Conservation (phyloP, 2,888 invertebrate genomes). For the Chalcis sispes region DNA sequence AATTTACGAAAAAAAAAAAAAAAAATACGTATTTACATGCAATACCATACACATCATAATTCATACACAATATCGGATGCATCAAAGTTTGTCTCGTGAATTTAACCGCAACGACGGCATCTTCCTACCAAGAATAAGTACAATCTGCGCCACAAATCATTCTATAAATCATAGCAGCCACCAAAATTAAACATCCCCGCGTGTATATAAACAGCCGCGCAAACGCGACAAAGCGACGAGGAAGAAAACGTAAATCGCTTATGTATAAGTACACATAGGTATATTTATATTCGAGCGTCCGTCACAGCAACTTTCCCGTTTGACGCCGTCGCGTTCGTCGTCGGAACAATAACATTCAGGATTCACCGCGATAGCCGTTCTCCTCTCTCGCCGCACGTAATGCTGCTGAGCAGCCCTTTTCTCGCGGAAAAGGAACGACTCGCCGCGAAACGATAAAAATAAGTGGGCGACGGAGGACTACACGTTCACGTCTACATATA, state of each 20-base stretch:
- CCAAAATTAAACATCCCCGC: conserved; percentile 27
- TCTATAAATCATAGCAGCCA: conserved; percentile 33
- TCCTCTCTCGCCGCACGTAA: background rate
- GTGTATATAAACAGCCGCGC: background rate
- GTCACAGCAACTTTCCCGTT: background rate
- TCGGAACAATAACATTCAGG: conserved; percentile 4
- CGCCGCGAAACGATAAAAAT: background rate
- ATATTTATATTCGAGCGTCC: background rate
- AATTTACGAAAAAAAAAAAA: too few relatives aligned
- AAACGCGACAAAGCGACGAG: too few relatives aligned
- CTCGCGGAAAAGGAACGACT: background rate
- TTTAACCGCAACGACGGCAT: conserved; percentile 2
- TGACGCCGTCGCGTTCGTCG: conserved; percentile 7
- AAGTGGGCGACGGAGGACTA: background rate
- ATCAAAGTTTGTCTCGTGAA: conserved; percentile 7
- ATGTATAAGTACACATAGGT: too few relatives aligned
- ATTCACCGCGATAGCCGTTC: background rate
- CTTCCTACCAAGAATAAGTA: background rate
- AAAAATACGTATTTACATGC: too few relatives aligned
- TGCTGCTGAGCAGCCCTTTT: too few relatives aligned
- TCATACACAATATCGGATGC: conserved; percentile 1
- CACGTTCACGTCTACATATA: too few relatives aligned
- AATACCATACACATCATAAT: too few relatives aligned
- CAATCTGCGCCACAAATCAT: conserved; percentile 10
- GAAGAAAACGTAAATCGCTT: too few relatives aligned